Base-by-base conservation (phyloP, 2,113 vertebrate species). In the Callospermophilus lateralis region DNA sequence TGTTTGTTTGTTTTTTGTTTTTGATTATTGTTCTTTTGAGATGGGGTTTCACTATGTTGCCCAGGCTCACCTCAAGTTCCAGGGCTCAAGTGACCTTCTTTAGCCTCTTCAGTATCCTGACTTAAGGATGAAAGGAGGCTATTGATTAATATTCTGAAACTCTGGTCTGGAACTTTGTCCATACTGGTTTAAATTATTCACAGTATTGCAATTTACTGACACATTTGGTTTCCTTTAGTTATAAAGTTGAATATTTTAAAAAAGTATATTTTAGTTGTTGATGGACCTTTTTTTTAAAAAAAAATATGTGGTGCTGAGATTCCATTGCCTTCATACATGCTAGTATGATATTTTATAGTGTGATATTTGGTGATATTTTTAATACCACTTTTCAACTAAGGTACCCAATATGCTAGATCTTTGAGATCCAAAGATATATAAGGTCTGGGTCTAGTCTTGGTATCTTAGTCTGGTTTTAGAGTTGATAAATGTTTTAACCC, bases 151-250 rank as follows among this genome's bases (percentile, higher is more conserved):
- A 5, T 76, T 80, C 55, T 58, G 26, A 61, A 83, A 37, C 55
- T 53, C 12, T 8, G 58, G 7, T 73, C 7, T 91, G 39, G 48
- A 78, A 61, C 20, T 72, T 84, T n/a, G n/a, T 55, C 61, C 3
- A 11, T 34, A 32, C n/a, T 76, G 11, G 2, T 45, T 80, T 84
- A 39, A 32, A 73, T 77, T 68, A 39, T 55, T 53, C 15, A 81
- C 13, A 93, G 1, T 20, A n/a, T 4, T 63, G 32, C 45, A 61
- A 19, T 63, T 77, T 37, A 65, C 9, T 55, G 45, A 68, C 34
- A 30, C 2, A 11, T 61, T 88, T 90, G 20, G 11, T 91, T 97
- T 96, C 6, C 61, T 11, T 68, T 95, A 42, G 37, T 90, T 87
- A 26, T 48, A 55, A 77, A 83, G 24, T 90, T 67, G 32, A 79